These are phyloP conservation scores for Colius striatus DNA, from an alignment of 2,113 vertebrate genomes.

Conservation along the genomic window DNA sequence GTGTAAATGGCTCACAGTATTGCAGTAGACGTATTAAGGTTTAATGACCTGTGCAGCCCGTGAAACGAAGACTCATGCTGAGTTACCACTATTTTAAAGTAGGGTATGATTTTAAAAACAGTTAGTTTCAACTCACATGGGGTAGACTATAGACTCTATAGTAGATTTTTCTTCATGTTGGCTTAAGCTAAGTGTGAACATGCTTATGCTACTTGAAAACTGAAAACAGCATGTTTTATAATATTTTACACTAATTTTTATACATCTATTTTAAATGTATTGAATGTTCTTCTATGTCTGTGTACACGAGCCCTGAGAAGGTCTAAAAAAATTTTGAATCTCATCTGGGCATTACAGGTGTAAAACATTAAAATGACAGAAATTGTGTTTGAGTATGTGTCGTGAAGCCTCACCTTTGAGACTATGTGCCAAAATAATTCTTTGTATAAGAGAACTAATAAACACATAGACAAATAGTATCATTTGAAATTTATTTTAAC, in stretches of 20 bases:
- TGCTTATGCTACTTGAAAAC: neutral
- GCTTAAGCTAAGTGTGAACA: neutral
- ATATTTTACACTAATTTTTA: neutral
- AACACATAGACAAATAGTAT: neutral
- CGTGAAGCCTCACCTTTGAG: neutral
- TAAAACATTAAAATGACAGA: neutral
- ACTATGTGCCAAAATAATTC: neutral
- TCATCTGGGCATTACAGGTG: neutral
- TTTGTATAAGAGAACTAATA: neutral
- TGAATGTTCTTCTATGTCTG: neutral
- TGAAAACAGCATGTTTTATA: neutral
- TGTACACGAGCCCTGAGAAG: neutral
- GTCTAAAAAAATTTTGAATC: neutral
- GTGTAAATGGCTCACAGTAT: accelerated
- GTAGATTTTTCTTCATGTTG: neutral
- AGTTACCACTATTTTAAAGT: neutral
- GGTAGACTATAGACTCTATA: too few relatives aligned
- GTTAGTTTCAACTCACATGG: neutral
- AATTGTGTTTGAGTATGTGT: neutral
- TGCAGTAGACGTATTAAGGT: neutral
- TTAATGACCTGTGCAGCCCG: neutral
- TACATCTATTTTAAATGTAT: neutral
- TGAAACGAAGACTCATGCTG: neutral
- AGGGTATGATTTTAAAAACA: neutral
- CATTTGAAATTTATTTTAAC: neutral